Evolutionary conservation across 2,797 vertebrate genomes (phyloP).

Genomic region (Jordanella pulchra): DNA sequence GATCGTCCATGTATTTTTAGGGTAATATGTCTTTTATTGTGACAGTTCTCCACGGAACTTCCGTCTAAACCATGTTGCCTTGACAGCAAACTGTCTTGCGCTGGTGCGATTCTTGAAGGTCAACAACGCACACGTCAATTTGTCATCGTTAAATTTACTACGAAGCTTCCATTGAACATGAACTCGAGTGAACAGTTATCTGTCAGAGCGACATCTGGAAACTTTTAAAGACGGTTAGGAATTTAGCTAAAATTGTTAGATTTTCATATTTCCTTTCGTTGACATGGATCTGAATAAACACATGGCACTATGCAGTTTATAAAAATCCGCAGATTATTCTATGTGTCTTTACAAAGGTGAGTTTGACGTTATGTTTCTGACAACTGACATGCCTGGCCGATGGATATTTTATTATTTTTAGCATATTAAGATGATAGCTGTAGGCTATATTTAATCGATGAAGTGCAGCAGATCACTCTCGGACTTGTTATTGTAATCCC

Average conservation of each 20-base stretch:
- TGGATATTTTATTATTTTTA: background rate
- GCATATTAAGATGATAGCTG: background rate
- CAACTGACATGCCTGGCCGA: background rate
- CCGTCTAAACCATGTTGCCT: accelerated
- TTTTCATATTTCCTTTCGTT: background rate
- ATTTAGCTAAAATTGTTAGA: background rate
- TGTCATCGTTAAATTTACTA: background rate
- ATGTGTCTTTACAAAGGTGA: slow-evolving; percentile 48
- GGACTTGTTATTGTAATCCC: slow-evolving; percentile 31
- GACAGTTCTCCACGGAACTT: slow-evolving; percentile 30
- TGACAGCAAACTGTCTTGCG: background rate
- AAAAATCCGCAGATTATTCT: slow-evolving; percentile 41
- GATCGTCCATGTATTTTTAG: no score
- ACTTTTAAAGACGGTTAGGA: background rate
- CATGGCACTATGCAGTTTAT: slow-evolving; percentile 38
- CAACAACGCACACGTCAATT: background rate
- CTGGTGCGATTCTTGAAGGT: slow-evolving; percentile 28
- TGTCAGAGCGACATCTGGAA: background rate
- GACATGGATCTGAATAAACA: background rate
- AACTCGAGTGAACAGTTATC: background rate
- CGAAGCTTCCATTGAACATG: background rate
- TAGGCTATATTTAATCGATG: background rate
- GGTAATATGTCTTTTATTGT: slow-evolving; percentile 20
- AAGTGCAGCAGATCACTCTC: slow-evolving; percentile 4
- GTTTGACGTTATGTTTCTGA: slow-evolving; percentile 3